A percentile compares a stretch with the other conserved stretches of the same genome.
Evolutionary conservation across 2,797 vertebrate species (phyloP).

Genomic region (Borostomias antarcticus): DNA sequence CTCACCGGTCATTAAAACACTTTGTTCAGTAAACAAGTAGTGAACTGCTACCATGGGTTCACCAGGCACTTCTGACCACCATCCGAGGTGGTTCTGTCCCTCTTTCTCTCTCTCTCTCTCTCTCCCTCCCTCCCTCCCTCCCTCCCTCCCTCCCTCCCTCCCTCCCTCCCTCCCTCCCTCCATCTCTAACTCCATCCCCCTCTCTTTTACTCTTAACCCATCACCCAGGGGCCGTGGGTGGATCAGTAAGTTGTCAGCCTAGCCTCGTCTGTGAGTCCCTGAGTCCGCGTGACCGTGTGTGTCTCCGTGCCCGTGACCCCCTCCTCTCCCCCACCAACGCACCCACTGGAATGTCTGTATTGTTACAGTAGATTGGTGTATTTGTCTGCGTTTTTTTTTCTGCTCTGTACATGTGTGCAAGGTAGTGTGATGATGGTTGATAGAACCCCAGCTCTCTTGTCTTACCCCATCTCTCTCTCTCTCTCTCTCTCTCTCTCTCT

Average conservation of each 20-base stretch:
- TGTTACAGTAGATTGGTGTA: neutral
- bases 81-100: neutral
- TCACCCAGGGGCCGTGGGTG: slow-evolving; percentile 78
- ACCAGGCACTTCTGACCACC: too few species aligned
- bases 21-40: too few species aligned
- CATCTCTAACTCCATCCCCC: slow-evolving; percentile 32
- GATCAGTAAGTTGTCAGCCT: slow-evolving; percentile 78
- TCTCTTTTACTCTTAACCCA: slow-evolving; percentile 61
- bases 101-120: too few species aligned
- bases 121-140: too few species aligned
- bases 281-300: slow-evolving; percentile 63
- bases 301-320: slow-evolving; percentile 15
- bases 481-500: slow-evolving; percentile 6
- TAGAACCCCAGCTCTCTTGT: neutral
- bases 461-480: neutral
- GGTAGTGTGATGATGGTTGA: neutral
- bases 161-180: too few species aligned
- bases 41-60: too few species aligned
- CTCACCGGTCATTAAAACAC: too few species aligned
- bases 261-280: slow-evolving; percentile 56
- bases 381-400: neutral
- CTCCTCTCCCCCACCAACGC: neutral
- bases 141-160: too few species aligned
- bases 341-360: neutral
- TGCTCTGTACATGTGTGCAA: neutral